Evolutionary conservation across 1,140 invertebrate species (phyloP).

Genomic region (Apis cerana): DNA sequence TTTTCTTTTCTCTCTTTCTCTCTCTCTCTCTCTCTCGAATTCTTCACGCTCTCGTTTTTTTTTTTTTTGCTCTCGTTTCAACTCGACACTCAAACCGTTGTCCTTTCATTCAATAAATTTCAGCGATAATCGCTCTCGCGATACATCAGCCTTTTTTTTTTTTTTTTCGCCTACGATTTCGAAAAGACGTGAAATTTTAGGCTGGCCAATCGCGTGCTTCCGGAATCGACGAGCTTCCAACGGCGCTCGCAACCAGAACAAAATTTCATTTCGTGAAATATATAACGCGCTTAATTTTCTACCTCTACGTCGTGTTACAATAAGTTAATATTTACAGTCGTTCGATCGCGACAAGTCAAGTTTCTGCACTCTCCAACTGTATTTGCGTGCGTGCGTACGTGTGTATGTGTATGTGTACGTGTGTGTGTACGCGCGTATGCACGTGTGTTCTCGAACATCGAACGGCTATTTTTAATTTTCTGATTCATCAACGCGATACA

Average conservation of each 20-base stretch:
- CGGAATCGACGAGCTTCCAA: conserved; percentile 63
- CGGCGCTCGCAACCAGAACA: conserved; percentile 54
- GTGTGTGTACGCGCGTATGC: too few relatives aligned
- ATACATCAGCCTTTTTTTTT: conserved; percentile 57
- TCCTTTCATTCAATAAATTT: conserved; percentile 64
- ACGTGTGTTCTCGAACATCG: conserved; percentile 6
- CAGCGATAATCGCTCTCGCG: conserved; percentile 61
- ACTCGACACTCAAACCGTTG: conserved; percentile 40
- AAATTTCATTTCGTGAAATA: conserved; percentile 45
- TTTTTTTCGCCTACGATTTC: conserved; percentile 55
- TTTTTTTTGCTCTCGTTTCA: neutral
- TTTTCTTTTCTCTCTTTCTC: conserved; percentile 60
- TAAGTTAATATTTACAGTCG: conserved; percentile 46
- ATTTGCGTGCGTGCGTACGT: too few relatives aligned
- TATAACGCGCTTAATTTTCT: conserved; percentile 21
- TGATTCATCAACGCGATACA: conserved; percentile 11
- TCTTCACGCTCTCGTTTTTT: conserved; percentile 62
- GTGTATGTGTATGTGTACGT: too few relatives aligned
- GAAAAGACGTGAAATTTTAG: conserved; percentile 64
- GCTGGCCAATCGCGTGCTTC: conserved; percentile 66
- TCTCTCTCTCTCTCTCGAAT: conserved; percentile 14
- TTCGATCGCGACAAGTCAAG: conserved; percentile 15
- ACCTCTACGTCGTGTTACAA: conserved; percentile 33
- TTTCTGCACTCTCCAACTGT: neutral
- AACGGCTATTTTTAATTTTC: conserved; percentile 32